A percentile compares a stretch with the other conserved stretches of the same genome.
Conservation (phyloP, 2,113 vertebrate species). For the Hylia prasina region DNA sequence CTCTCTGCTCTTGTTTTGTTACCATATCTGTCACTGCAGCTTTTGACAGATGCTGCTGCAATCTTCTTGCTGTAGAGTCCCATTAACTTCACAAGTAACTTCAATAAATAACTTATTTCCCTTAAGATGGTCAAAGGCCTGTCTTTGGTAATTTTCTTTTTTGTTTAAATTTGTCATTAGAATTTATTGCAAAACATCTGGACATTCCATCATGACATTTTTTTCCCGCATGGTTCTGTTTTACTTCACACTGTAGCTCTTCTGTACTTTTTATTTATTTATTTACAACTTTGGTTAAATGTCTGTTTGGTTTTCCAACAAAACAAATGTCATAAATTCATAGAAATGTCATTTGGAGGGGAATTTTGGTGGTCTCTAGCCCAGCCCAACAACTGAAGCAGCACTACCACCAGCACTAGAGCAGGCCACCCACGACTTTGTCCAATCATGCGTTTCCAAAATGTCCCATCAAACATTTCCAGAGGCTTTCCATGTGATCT, state of each 20-base stretch:
- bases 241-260: neutral
- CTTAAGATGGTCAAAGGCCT: neutral
- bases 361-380: neutral
- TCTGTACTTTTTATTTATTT: neutral
- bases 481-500: neutral
- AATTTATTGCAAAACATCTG: slow-evolving; percentile 5
- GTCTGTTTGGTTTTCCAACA: neutral
- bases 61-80: neutral
- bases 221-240: neutral
- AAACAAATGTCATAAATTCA: neutral
- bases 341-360: neutral
- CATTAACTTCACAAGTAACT: neutral
- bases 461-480: neutral
- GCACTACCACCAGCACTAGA: neutral
- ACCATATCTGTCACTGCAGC: neutral
- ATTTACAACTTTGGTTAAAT: neutral
- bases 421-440: neutral
- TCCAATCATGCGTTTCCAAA: no score
- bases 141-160: neutral
- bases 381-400: neutral
- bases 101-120: slow-evolving; percentile 13
- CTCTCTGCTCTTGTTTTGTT: neutral
- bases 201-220: neutral
- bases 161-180: neutral
- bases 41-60: neutral